A percentile compares a stretch with the other conserved stretches of the same genome.
Conservation (phyloP, 2,797 vertebrate species). For the Sebastiscus tertius region DNA sequence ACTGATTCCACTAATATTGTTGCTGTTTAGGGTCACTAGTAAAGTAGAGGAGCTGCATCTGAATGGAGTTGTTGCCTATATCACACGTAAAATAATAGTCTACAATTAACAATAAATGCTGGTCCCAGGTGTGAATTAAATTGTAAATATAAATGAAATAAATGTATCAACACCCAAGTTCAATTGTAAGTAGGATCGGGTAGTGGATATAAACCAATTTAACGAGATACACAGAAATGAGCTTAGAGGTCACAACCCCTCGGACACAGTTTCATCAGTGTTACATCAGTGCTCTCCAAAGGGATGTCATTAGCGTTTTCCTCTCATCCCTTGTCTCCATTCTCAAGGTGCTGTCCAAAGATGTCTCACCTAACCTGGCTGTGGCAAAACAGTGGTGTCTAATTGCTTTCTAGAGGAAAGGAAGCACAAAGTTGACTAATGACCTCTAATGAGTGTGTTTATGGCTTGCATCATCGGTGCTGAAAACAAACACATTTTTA, state of each 20-base stretch:
- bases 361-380: conserved; percentile 23
- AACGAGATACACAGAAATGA: not conserved
- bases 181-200: not conserved
- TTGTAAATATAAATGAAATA: not conserved
- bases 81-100: not conserved
- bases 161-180: not conserved
- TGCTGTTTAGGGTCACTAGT: not conserved
- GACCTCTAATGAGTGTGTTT: conserved; percentile 38
- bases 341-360: conserved; percentile 60
- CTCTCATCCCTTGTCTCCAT: conserved; percentile 12
- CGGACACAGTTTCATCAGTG: conserved; percentile 39
- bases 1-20: not conserved
- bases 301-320: conserved; percentile 48
- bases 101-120: not conserved
- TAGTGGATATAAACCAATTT: not conserved
- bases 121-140: not conserved
- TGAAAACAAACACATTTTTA: not conserved
- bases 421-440: conserved; percentile 49
- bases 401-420: conserved; percentile 66
- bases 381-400: conserved; percentile 31
- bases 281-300: conserved; percentile 60
- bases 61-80: not conserved
- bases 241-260: conserved; percentile 14
- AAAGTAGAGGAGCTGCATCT: not conserved
- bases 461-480: conserved; percentile 14